Base-by-base conservation (phyloP, 2,888 invertebrate genomes). In the Saturnia japonica region DNA sequence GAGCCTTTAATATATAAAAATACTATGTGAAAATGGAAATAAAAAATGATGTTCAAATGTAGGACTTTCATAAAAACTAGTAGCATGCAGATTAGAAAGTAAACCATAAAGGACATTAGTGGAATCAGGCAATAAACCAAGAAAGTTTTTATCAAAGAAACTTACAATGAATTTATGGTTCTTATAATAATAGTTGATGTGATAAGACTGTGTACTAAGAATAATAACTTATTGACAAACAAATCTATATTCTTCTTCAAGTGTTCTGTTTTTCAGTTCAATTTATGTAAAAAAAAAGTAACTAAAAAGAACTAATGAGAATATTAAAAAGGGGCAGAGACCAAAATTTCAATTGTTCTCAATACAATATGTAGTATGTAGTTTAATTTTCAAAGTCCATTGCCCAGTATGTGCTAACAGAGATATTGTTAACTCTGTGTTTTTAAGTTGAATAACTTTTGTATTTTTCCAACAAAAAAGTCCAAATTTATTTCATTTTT, bases 51-150 rank as follows among this genome's bases (percentile, higher is more conserved):
- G 22, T n/a, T 54, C 54, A 54, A n/a, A 54, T 54, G 54, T n/a
- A 54, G 11, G 22, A 54, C 54, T 54, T 22, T 54, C 54, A 54
- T 54, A 22, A 54, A 11, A 54, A 22, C n/a, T 54, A 54, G 54
- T 11, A 54, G 54, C 54, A 22, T n/a, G 22, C 22, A 22, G 22
- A 54, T 54, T 54, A 54, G 22, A 54, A 54, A 54, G 54, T 54
- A 54, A 54, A 54, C 54, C 54, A 54, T 9, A 54, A 22, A 54
- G 54, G 22, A 54, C 22, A 54, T 54, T 54, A 54, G 54, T 54
- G 54, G n/a, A 54, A 9, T 22, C 54, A 54, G 22, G 54, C n/a
- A 54, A 54, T 54, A 54, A 54, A 51, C 19, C 51, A 51, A 22
- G 8, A 54, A 11, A 54, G 22, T 8, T 22, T 0, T 22, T 54